Evolutionary conservation across 2,888 invertebrate species (phyloP).

Genomic region (Yponomeuta evonymella): DNA sequence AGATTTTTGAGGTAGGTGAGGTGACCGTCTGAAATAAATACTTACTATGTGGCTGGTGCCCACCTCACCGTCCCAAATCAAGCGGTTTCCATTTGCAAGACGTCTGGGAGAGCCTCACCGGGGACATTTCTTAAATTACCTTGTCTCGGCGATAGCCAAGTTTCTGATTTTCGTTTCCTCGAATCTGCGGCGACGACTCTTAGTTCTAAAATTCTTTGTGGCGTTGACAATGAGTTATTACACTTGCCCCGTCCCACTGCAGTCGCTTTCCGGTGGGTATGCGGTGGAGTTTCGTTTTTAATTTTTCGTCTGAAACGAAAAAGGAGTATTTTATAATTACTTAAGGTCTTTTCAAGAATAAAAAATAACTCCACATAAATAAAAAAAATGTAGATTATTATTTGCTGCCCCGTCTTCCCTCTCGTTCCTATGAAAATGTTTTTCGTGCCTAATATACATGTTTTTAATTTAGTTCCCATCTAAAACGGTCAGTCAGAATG

Average conservation of each 20-base stretch:
- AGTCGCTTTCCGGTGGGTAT: not conserved
- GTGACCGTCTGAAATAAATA: not conserved
- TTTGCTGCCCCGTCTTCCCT: too few relatives aligned
- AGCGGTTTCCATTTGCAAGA: conserved; percentile 13
- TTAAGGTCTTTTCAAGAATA: too few relatives aligned
- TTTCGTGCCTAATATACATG: too few relatives aligned
- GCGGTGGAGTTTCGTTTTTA: not conserved
- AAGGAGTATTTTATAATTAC: too few relatives aligned
- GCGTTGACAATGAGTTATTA: conserved; percentile 10
- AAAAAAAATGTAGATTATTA: too few relatives aligned
- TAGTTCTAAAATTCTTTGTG: conserved; percentile 11
- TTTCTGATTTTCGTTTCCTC: conserved; percentile 6
- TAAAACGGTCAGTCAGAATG: not conserved
- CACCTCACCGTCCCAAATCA: not conserved
- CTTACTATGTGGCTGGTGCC: not conserved
- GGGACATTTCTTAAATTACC: conserved; percentile 12
- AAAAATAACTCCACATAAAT: too few relatives aligned
- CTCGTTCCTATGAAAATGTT: too few relatives aligned
- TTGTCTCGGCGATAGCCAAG: conserved; percentile 14
- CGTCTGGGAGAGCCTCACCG: not conserved
- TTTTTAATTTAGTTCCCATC: too few relatives aligned
- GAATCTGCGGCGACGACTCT: conserved; percentile 2
- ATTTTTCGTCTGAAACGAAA: not conserved
- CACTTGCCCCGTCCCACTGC: conserved; percentile 2
- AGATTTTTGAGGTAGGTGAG: not conserved